Conservation (phyloP, 2,113 vertebrate species). For the Oxygymnocypris stewartii region DNA sequence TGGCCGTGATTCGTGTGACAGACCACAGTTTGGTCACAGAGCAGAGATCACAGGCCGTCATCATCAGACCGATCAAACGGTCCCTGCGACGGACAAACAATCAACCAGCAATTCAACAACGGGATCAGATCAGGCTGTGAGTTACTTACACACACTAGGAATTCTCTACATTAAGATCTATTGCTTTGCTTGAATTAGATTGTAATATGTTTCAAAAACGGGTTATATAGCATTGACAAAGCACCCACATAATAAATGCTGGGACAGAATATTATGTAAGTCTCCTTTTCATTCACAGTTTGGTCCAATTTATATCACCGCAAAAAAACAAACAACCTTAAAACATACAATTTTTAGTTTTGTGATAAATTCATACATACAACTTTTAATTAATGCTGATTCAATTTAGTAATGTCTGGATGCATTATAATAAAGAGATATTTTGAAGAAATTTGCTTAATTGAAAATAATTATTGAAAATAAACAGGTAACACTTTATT, state of each 20-base stretch:
- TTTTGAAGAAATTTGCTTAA: not conserved
- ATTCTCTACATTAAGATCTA: too few species aligned
- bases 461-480: not conserved
- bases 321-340: too few species aligned
- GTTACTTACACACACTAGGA: not conserved
- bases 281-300: not conserved
- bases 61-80: conserved; percentile 96
- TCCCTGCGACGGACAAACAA: conserved; percentile 80
- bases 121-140: not conserved
- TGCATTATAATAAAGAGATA: too few species aligned
- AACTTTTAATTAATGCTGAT: not conserved
- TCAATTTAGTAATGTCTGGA: too few species aligned
- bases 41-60: conserved; percentile 98
- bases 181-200: too few species aligned
- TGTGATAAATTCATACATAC: not conserved
- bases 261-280: not conserved
- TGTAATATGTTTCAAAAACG: not conserved
- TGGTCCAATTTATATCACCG: too few species aligned
- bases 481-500: too few species aligned
- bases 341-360: not conserved
- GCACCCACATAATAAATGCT: not conserved
- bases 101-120: conserved; percentile 34
- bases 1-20: conserved; percentile 89
- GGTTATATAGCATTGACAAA: not conserved
- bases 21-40: conserved; percentile 97